Evolutionary conservation across 2,888 invertebrate genomes (phyloP).

Genomic region (Dorcus hopei): DNA sequence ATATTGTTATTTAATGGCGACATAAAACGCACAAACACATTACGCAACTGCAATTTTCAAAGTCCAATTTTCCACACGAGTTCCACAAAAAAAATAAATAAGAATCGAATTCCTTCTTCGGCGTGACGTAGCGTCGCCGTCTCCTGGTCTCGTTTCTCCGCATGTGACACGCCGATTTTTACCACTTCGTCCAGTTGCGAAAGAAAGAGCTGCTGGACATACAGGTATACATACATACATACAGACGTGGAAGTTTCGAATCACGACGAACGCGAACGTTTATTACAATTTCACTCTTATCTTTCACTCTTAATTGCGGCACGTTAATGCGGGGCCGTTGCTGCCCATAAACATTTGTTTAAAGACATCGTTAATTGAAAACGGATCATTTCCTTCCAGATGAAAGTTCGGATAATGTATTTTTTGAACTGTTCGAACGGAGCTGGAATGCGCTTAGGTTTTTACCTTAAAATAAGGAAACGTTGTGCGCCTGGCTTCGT

Average conservation of each 20-base stretch:
- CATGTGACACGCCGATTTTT: conserved; percentile 18
- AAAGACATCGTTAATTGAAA: conserved; percentile 17
- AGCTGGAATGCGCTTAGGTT: background rate
- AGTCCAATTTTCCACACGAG: too few relatives aligned
- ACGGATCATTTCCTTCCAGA: conserved; percentile 17
- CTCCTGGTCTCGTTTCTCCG: conserved; percentile 13
- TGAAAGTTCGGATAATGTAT: conserved; percentile 13
- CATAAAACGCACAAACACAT: too few relatives aligned
- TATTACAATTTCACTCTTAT: conserved; percentile 20
- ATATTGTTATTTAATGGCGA: too few relatives aligned
- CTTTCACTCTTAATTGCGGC: conserved; percentile 17
- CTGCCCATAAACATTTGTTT: conserved; percentile 14
- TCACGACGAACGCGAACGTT: conserved; percentile 12
- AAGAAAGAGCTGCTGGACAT: background rate
- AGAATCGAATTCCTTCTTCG: too few relatives aligned
- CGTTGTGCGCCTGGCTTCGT: too few relatives aligned
- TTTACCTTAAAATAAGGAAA: too few relatives aligned
- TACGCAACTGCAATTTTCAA: too few relatives aligned
- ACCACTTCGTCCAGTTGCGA: background rate
- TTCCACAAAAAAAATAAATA: too few relatives aligned
- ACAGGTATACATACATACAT: background rate
- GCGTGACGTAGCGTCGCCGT: too few relatives aligned
- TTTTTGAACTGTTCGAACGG: conserved; percentile 1
- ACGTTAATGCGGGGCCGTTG: conserved; percentile 11
- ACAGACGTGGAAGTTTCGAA: conserved; percentile 1